Evolutionary conservation across 2,888 invertebrate genomes (phyloP).

Genomic region (Lagria hirta): DNA sequence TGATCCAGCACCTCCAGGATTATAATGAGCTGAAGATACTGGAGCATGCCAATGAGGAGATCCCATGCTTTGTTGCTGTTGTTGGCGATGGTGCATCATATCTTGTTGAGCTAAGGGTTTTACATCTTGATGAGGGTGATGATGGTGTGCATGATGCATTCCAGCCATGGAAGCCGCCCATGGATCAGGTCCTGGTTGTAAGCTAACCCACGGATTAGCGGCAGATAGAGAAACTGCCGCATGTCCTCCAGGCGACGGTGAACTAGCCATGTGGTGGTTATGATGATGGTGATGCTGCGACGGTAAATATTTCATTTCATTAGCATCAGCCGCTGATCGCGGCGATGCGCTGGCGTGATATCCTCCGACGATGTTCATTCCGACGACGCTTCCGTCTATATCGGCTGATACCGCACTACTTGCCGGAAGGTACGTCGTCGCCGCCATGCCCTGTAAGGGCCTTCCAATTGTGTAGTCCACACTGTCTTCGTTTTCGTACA

Average conservation of each 20-base stretch:
- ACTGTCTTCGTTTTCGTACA: slow-evolving; percentile 49
- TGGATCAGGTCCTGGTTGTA: slow-evolving; percentile 72
- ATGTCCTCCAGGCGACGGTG: slow-evolving; percentile 66
- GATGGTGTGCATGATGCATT: slow-evolving; percentile 73
- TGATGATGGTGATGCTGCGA: slow-evolving; percentile 85
- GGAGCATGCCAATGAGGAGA: slow-evolving; percentile 91
- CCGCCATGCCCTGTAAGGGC: slow-evolving; percentile 80
- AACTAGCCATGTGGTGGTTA: slow-evolving; percentile 68
- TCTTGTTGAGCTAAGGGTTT: slow-evolving; percentile 73
- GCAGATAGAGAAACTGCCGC: slow-evolving; percentile 59
- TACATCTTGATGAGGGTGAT: slow-evolving; percentile 76
- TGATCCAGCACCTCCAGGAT: slow-evolving; percentile 73
- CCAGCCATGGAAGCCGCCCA: slow-evolving; percentile 72
- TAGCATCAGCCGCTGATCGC: slow-evolving; percentile 80
- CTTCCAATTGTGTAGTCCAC: slow-evolving; percentile 57
- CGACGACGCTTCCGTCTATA: slow-evolving; percentile 70
- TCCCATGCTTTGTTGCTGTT: slow-evolving; percentile 62
- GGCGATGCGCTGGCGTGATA: slow-evolving; percentile 82
- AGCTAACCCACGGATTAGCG: slow-evolving; percentile 79
- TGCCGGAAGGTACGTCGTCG: slow-evolving; percentile 90
- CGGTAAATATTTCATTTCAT: slow-evolving; percentile 94
- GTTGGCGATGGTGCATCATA: slow-evolving; percentile 56
- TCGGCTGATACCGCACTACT: slow-evolving; percentile 70
- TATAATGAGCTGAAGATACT: slow-evolving; percentile 80
- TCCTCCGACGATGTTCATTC: slow-evolving; percentile 73